Evolutionary conservation across 2,797 vertebrate species (phyloP).

Genomic region (Linurgus olivaceus): DNA sequence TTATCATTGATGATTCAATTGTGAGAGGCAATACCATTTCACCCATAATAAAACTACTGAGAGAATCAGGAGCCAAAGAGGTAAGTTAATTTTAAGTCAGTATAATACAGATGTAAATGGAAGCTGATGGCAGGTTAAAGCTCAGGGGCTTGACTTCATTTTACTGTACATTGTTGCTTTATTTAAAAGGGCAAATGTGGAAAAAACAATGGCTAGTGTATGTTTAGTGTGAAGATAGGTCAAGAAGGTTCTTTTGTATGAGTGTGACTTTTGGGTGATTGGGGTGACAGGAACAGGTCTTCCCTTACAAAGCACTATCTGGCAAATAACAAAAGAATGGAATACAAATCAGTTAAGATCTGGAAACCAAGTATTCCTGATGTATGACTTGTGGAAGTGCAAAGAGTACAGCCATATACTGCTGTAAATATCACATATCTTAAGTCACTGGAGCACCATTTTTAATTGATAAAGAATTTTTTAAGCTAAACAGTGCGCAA

Average conservation of each 20-base stretch:
- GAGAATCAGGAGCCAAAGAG: conserved; percentile 96
- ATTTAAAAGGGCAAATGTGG: neutral
- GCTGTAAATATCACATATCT: neutral
- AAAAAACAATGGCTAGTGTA: neutral
- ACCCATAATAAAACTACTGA: conserved; percentile 95
- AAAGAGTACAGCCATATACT: neutral
- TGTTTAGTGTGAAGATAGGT: neutral
- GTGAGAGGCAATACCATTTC: conserved; percentile 98
- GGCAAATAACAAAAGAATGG: neutral
- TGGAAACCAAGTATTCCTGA: neutral
- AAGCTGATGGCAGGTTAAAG: neutral
- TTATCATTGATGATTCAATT: conserved; percentile 95
- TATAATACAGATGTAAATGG: neutral
- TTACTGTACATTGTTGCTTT: neutral
- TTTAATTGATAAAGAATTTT: neutral
- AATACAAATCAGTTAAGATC: neutral
- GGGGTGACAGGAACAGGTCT: neutral
- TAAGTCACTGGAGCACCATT: neutral
- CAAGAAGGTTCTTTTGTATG: neutral
- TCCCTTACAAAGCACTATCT: neutral
- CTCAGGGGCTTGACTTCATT: neutral
- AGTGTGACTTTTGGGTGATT: neutral
- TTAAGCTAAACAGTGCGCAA: neutral
- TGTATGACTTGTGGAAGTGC: neutral
- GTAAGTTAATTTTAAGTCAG: conserved; percentile 68